Evolutionary conservation across 2,797 vertebrate genomes (phyloP), one percentile per base, ranked within the genome.

Genomic region (Bovichtus variegatus): DNA sequence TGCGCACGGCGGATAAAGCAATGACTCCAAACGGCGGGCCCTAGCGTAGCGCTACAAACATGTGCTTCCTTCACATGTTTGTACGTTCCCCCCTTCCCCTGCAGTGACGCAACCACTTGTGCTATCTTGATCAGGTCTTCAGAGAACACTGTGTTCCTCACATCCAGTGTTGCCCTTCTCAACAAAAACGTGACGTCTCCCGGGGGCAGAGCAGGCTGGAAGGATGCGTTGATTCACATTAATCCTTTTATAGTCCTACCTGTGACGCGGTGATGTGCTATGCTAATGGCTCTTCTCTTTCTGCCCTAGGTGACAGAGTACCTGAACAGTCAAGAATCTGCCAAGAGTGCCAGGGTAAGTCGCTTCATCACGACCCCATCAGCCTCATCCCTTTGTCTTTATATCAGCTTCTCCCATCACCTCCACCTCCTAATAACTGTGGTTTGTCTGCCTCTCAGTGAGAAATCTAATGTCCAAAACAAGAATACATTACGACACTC

Each of bases 321-420:
- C 90, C 94, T 98, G 93, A 97, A 96, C 6, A 96, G 95, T 71
- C 97, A 99, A 94, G 97, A 99, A 92, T 95, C 96, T 19, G 97
- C 97, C 86, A 99, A 99, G 93, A 96, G 95, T 25, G 96, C 97
- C 92, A 94, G 97, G 94, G 97, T 98, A 87, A 97, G 96, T 91
- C 40, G 13, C 51, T 68, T 64, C 54, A 50, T 84, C 50, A 29
- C 13, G 13, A 29, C 31, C 40, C 40, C 19, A 16, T 18, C 50
- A 36, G 3, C 36, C 61, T 47, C 23, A 27, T 25, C 53, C 64
- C 5, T 47, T 34, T 46, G 23, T 54, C 36, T 67, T 59, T 59
- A 21, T 27, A 6, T 34, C 68, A 19, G 40, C 38, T 23, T 66
- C 61, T 53, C 53, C n/a, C 31, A 11, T 50, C 18, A 2, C 43